phyloP scores from a whole-genome alignment of 2,888 invertebrate species.

The Glaucopsyche alexis region DNA sequence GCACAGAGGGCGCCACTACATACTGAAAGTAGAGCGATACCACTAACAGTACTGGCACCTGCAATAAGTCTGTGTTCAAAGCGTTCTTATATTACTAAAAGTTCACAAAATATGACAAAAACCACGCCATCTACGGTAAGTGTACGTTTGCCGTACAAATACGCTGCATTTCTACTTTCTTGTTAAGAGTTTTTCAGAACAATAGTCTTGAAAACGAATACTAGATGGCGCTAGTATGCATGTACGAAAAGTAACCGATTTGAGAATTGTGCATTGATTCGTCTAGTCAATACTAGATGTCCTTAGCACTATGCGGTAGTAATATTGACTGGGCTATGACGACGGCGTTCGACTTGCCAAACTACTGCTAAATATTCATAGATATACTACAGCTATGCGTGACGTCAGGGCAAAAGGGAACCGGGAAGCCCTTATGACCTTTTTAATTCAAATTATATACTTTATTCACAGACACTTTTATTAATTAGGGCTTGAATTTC shows the following conservation, averaged over 20 bases:
- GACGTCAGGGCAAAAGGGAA: conserved; percentile 43
- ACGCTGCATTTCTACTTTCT: too few relatives aligned
- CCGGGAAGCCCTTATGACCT: neutral
- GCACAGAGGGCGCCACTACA: too few relatives aligned
- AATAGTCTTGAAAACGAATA: neutral
- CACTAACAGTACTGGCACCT: too few relatives aligned
- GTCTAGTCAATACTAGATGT: conserved; percentile 44
- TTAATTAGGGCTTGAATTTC: neutral
- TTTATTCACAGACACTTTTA: neutral
- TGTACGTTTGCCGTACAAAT: too few relatives aligned
- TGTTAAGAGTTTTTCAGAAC: too few relatives aligned
- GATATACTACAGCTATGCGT: conserved; percentile 41
- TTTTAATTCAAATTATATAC: neutral
- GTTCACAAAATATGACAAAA: too few relatives aligned
- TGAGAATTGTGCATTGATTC: conserved; percentile 30
- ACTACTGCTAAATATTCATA: conserved; percentile 39
- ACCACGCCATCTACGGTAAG: too few relatives aligned
- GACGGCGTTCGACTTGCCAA: conserved; percentile 42
- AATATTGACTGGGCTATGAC: conserved; percentile 47
- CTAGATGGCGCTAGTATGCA: neutral
- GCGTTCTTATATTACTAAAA: too few relatives aligned
- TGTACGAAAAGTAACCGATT: neutral
- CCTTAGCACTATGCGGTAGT: conserved; percentile 48
- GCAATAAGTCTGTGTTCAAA: too few relatives aligned
- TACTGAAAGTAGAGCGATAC: too few relatives aligned